Base-by-base conservation (phyloP, 2,113 vertebrate genomes). In the Parus major region DNA sequence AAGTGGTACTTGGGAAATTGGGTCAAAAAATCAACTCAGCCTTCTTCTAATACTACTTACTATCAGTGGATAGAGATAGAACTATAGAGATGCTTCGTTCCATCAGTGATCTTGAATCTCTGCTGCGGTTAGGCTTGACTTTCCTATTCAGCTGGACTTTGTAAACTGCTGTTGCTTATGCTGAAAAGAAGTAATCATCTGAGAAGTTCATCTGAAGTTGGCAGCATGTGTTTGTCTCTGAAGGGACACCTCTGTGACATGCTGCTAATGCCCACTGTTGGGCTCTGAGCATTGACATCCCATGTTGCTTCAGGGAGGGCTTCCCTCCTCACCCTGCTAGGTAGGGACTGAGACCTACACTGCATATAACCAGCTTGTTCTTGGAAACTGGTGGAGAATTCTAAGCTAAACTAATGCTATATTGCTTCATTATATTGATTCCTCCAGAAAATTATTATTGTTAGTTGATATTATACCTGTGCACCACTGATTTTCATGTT, bases 221-320 rank as follows among this genome's bases (percentile, higher is more conserved):
- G 33, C 46, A 82, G 19, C 5, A 7, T 10, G n/a, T 25, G 27
- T 31, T 46, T 77, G 31, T 69, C 23, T 57, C 0, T 0, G 47
- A 53, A 14, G 61, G 33, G 19, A 4, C 23, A 1, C 14, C 0
- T 7, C 24, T 42, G 2, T 46, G 39, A 13, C 0, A 0, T 57
- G n/a, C 33, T 63, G 12, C 52, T 41, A 7, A 5, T 87, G 65
- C 39, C 28, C 4, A 0, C 15, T 65, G 41, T 0, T 0, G 2
- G 46, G 24, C 57, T 78, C 47, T 46, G 44, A 33, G 31, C 25
- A 8, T 4, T 19, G 55, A 4, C 2, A 1, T 22, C 41, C 19
- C 2, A 2, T 3, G 6, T 28, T 80, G 25, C 79, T 63, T n/a
- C 11, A 31, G 33, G 19, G 29, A 3, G 46, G 27, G 36, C 42